Evolutionary conservation across 2,113 vertebrate genomes (phyloP).

Genomic region (Istiophorus platypterus): DNA sequence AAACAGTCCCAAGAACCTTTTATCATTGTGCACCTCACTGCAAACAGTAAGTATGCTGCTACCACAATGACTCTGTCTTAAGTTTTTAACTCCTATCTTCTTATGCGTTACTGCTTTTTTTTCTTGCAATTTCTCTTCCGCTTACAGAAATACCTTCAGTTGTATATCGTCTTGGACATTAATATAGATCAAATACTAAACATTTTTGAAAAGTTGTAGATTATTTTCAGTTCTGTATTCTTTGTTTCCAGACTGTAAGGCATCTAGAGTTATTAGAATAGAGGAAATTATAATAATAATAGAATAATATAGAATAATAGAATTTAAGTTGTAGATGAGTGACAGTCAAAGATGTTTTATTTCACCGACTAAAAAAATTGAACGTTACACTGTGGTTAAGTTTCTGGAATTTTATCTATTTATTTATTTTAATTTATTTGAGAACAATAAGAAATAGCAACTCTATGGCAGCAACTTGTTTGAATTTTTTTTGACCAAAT

Average conservation of each 20-base stretch:
- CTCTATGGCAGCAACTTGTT: too few species aligned
- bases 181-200: not conserved
- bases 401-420: too few species aligned
- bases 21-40: not conserved
- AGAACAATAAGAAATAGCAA: too few species aligned
- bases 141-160: not conserved
- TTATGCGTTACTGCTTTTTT: not conserved
- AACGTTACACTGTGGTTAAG: not conserved
- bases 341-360: not conserved
- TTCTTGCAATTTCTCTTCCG: not conserved
- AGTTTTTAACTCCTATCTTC: not conserved
- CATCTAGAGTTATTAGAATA: not conserved
- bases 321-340: not conserved
- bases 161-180: not conserved
- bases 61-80: not conserved
- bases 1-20: not conserved
- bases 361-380: too few species aligned
- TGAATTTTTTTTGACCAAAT: too few species aligned
- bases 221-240: not conserved
- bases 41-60: slow-evolving; percentile 54
- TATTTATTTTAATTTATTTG: too few species aligned
- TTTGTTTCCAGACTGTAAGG: not conserved
- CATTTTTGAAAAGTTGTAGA: not conserved
- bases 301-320: not conserved
- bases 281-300: not conserved